Evolutionary conservation across 2,888 invertebrate species (phyloP).

Genomic region (Acanthopleura granulata): DNA sequence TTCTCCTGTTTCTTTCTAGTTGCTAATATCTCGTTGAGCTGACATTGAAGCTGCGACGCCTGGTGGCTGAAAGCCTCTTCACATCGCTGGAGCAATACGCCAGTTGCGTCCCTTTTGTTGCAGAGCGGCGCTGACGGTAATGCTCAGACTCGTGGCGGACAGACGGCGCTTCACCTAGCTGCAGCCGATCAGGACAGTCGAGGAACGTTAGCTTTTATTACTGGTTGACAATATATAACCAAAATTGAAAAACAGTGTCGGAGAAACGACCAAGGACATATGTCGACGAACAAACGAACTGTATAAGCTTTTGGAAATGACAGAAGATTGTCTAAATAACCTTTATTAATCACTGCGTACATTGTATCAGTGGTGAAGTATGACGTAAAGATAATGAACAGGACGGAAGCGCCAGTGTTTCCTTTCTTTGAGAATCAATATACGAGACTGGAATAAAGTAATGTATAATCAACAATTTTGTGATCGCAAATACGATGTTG

Average conservation of each 20-base stretch:
- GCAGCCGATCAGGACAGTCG: slow-evolving; percentile 82
- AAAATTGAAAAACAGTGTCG: slow-evolving; percentile 77
- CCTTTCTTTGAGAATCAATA: no score
- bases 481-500: no score
- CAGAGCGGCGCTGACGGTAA: slow-evolving; percentile 82
- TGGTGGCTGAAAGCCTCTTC: slow-evolving; percentile 93
- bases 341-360: not conserved
- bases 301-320: slow-evolving; percentile 83
- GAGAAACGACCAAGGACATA: slow-evolving; percentile 85
- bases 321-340: slow-evolving; percentile 76
- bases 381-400: no score
- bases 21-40: slow-evolving; percentile 82
- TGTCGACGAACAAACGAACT: slow-evolving; percentile 81
- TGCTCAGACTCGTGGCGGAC: slow-evolving; percentile 85
- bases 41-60: slow-evolving; percentile 82
- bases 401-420: no score
- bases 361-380: no score
- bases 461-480: no score
- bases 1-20: slow-evolving; percentile 60
- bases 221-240: slow-evolving; percentile 80
- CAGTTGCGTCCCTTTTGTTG: slow-evolving; percentile 82
- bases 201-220: slow-evolving; percentile 83
- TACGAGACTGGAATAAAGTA: no score
- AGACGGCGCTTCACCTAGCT: slow-evolving; percentile 90
- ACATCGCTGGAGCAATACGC: slow-evolving; percentile 92